A percentile compares a stretch with the other conserved stretches of the same genome.
Evolutionary conservation across 2,797 vertebrate genomes (phyloP).

Genomic region (Acipenser ruthenus): DNA sequence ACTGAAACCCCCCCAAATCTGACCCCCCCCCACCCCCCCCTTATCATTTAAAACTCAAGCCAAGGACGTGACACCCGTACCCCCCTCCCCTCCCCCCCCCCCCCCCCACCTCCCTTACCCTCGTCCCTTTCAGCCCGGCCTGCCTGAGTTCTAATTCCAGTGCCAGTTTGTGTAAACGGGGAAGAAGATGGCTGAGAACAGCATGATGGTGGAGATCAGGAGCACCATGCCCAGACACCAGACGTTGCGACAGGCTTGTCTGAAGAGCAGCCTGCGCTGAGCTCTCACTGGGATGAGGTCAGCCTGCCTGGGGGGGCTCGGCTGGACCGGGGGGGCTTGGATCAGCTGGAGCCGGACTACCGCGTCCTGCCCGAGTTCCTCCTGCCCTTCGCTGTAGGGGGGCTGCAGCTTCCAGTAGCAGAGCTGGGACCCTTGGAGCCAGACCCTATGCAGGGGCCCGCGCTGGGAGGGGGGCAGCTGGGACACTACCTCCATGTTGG

Average conservation of each 20-base stretch:
- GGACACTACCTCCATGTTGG: conserved; percentile 25
- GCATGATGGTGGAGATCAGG: background rate
- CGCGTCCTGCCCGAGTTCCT: background rate
- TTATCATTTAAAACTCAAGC: too few relatives aligned
- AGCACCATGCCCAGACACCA: background rate
- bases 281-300: conserved; percentile 5
- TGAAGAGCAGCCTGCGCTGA: background rate
- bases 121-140: too few relatives aligned
- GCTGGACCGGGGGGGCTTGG: background rate
- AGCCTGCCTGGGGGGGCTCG: background rate
- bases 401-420: conserved; percentile 9
- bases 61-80: too few relatives aligned
- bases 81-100: too few relatives aligned
- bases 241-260: background rate
- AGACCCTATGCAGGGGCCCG: conserved; percentile 17
- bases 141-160: too few relatives aligned
- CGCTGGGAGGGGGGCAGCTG: conserved; percentile 21
- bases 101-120: too few relatives aligned
- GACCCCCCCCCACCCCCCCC: too few relatives aligned
- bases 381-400: background rate
- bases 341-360: conserved; percentile 6
- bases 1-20: too few relatives aligned
- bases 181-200: conserved; percentile 16
- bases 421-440: conserved; percentile 24
- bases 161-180: conserved; percentile 4